Evolutionary conservation across 2,888 invertebrate genomes (phyloP).

Genomic region (Cryptophagus acutangulus): DNA sequence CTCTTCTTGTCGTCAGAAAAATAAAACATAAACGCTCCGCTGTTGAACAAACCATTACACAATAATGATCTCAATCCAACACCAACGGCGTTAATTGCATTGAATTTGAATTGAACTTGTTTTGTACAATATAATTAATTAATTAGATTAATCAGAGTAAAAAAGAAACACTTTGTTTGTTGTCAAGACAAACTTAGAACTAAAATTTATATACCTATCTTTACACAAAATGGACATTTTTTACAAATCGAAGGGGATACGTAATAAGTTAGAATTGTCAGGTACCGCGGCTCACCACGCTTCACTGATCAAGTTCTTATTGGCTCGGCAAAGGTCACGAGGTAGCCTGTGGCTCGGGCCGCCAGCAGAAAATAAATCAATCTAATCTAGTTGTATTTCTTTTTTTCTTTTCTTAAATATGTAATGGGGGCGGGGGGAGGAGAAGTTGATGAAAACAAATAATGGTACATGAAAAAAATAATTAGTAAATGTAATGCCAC

Average conservation of each 20-base stretch:
- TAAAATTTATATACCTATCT: constrained; percentile 50
- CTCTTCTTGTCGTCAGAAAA: constrained; percentile 25
- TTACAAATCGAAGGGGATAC: constrained; percentile 50
- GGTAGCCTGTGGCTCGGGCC: constrained; percentile 37
- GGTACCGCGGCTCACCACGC: constrained; percentile 42
- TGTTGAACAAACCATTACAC: constrained; percentile 35
- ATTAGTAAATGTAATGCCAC: constrained; percentile 29
- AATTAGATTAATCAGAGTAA: constrained; percentile 21
- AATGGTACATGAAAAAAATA: background rate
- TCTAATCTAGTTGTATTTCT: background rate
- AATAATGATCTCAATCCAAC: too few species aligned
- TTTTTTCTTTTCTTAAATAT: background rate
- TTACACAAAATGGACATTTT: constrained; percentile 52
- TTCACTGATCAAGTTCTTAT: constrained; percentile 26
- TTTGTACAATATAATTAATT: constrained; percentile 31
- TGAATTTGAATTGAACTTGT: constrained; percentile 23
- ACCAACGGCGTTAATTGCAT: constrained; percentile 23
- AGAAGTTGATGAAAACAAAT: background rate
- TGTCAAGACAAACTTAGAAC: constrained; percentile 44
- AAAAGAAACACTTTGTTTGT: constrained; percentile 29
- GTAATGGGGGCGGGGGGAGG: background rate
- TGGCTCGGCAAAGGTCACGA: constrained; percentile 35
- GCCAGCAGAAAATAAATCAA: too few species aligned
- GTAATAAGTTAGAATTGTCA: constrained; percentile 46
- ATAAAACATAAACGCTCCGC: too few species aligned